Evolutionary conservation across 2,888 invertebrate species (phyloP), one percentile per base, ranked within the genome.

Genomic region (Synanthedon myopaeformis): DNA sequence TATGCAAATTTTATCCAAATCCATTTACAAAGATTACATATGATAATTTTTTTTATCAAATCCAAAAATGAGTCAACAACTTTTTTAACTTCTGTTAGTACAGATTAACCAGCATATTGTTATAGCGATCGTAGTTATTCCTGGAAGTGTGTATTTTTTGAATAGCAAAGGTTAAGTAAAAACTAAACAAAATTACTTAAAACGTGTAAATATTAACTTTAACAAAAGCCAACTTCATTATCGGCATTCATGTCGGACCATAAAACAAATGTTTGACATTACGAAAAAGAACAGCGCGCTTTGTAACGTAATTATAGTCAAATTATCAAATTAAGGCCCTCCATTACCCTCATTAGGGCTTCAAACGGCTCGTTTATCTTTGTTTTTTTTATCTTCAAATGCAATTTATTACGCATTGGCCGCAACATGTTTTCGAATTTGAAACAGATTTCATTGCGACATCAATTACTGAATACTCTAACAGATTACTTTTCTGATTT

Each of bases 251-350:
- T 35, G 35, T 35, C 35, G 35, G 35, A 35, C 35, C 35, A 45
- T 14, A n/a, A 45, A 45, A 45, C 45, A 45, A 45, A 45, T 45
- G 45, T 45, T 45, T 45, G 45, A 13, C 13, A 45, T 45, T 45
- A 14, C 45, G 49, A 49, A 55, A 55, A 58, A 51, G 59, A 55
- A 60, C 57, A 54, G 28, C 28, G 42, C 45, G 55, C 58, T 55
- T 59, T 56, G 52, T 50, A 61, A 63, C 61, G 52, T 67, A 69
- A 67, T 70, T 65, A 67, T 58, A 54, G 45, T 13, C 55, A 56
- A 66, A 66, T 71, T 67, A 70, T 66, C 58, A 64, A 69, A 72
- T 72, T 69, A 67, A 60, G 58, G 53, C 55, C 61, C 57, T 58
- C 59, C 70, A 69, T 69, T 68, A 65, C 54, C 51, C 51, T 65